Base-by-base conservation (phyloP, 2,113 vertebrate genomes). In the Piprites chloris region DNA sequence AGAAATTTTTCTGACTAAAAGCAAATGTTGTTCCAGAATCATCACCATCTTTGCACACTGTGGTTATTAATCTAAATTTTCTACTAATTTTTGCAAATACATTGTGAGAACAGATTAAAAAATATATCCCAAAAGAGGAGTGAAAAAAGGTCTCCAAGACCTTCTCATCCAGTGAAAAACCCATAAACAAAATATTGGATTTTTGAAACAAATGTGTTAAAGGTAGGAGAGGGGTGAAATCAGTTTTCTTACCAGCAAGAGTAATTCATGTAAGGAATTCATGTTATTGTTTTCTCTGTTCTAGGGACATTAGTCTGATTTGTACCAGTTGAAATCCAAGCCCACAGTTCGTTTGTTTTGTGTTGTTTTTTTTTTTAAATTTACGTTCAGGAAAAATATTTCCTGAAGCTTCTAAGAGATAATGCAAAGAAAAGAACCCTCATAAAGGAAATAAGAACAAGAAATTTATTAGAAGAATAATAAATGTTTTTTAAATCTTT, bases 361-460 rank as follows among this genome's bases (percentile, higher is more conserved):
- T 2, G 0, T 0, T 1, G 0, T 0, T 22, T 59, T 79, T 44
- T 26, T 44, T 44, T 44, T 44, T 44, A 19, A 44, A 15, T 56
- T 68, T 85, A 59, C 3, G 9, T 59, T 52, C 16, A 39, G 8
- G 9, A 84, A 46, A 74, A 62, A 6, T 21, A 35, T 79, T 81
- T 68, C 14, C 55, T 22, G 32, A 68, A 77, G 5, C 4, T 56
- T 85, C 44, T 55, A 50, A 59, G 24, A 50, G 13, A 52, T 4
- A 37, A 56, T 47, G 35, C 6, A 71, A 62, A 79, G n/a, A 49
- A 73, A 77, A 42, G 7, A 89, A 84, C 6, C 4, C 18, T 27
- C 24, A 42, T 19, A 44, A 63, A 67, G 3, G 13, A 73, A 77
- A 80, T 12, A 1, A 80, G 7, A 44, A 52, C 24, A 52, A 58